Conservation (phyloP, 2,797 vertebrate species). For the Picus viridis region DNA sequence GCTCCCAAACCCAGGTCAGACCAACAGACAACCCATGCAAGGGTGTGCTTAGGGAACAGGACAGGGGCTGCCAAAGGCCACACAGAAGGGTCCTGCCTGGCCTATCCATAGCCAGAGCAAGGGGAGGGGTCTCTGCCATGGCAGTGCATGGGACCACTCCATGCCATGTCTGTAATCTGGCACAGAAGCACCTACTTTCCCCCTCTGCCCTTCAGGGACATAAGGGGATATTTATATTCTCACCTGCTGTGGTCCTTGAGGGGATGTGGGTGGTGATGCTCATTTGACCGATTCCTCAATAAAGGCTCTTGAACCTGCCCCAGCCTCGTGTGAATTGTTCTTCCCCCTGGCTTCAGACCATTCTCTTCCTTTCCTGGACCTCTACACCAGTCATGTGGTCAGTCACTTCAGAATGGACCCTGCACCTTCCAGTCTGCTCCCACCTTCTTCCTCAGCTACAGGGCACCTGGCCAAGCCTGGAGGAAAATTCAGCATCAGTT, state of each 20-base stretch:
- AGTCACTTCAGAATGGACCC: not conserved
- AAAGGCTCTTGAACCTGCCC: not conserved
- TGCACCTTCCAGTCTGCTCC: not conserved
- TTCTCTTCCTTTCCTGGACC: not conserved
- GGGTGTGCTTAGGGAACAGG: not conserved
- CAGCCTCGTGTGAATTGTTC: not conserved
- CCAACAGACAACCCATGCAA: fast-evolving
- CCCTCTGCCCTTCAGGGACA: fast-evolving
- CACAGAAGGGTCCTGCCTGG: not conserved
- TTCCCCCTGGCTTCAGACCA: not conserved
- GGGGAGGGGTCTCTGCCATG: fast-evolving
- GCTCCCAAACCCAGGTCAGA: not conserved
- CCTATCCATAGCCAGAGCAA: not conserved
- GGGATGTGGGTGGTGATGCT: not conserved
- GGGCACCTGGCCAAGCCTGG: not conserved
- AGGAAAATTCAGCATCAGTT: not conserved
- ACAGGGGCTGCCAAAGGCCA: not conserved
- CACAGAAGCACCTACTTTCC: not conserved
- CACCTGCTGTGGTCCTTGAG: not conserved
- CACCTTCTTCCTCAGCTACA: not conserved
- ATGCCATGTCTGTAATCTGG: fast-evolving
- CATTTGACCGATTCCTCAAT: not conserved
- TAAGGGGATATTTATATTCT: fast-evolving
- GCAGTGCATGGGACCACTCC: not conserved
- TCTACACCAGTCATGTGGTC: fast-evolving